A percentile compares a stretch with the other conserved stretches of the same genome.
These are phyloP conservation scores for Yasuhikotakia modesta DNA, from an alignment of 2,797 vertebrate species.

Conservation along the genomic window DNA sequence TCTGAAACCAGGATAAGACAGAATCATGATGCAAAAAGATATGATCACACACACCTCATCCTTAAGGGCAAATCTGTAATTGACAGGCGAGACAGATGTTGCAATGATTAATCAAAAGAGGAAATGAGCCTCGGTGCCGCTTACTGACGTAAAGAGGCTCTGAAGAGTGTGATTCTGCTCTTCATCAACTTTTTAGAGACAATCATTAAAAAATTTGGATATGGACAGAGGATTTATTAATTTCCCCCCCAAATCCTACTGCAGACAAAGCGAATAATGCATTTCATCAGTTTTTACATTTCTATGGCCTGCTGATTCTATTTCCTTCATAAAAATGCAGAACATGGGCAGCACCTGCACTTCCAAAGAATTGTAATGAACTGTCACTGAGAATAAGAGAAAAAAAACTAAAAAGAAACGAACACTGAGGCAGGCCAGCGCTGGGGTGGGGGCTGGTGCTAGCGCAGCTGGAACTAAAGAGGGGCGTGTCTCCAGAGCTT, in stretches of 20 bases:
- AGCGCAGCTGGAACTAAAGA: slow-evolving; percentile 74
- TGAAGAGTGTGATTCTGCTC: slow-evolving; percentile 6
- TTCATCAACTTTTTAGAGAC: slow-evolving; percentile 37
- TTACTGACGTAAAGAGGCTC: slow-evolving; percentile 62
- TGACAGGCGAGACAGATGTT: slow-evolving; percentile 60
- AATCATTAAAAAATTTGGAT: background rate
- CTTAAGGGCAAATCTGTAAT: slow-evolving; percentile 62
- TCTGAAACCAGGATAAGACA: slow-evolving; percentile 63
- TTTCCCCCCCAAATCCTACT: background rate
- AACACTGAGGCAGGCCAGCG: slow-evolving; percentile 50
- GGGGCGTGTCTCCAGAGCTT: slow-evolving; percentile 66
- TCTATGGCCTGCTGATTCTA: slow-evolving; percentile 58
- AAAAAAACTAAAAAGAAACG: slow-evolving; percentile 8
- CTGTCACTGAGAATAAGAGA: slow-evolving; percentile 61
- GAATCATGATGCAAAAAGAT: slow-evolving; percentile 66
- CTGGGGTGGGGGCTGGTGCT: slow-evolving; percentile 43
- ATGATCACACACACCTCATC: slow-evolving; percentile 54
- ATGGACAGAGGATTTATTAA: slow-evolving; percentile 15
- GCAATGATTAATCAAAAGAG: slow-evolving; percentile 61
- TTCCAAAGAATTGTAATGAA: slow-evolving; percentile 61
- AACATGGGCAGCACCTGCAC: slow-evolving; percentile 69
- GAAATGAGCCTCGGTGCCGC: slow-evolving; percentile 57
- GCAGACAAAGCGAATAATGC: slow-evolving; percentile 32
- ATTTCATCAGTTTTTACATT: slow-evolving; percentile 54
- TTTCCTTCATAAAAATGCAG: slow-evolving; percentile 44